phyloP scores from a whole-genome alignment of 2,888 invertebrate species.

The Pteria penguin region DNA sequence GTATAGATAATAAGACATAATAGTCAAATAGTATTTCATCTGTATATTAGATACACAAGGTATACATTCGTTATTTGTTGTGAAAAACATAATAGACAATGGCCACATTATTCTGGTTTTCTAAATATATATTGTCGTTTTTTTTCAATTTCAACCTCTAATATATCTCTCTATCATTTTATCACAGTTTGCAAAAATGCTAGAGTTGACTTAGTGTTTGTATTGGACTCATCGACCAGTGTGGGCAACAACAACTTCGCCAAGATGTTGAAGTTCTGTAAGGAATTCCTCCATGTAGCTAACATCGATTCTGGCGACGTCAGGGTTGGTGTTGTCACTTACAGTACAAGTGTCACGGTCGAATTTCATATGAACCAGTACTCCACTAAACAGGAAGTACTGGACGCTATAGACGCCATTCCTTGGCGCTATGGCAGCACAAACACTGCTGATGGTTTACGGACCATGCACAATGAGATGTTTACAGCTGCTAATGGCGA shows the following conservation, averaged over 20 bases:
- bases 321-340: conserved; percentile 69
- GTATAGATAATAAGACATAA: too few species aligned
- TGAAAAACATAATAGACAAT: too few species aligned
- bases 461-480: conserved; percentile 61
- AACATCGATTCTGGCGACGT: conserved; percentile 66
- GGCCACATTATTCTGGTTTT: too few species aligned
- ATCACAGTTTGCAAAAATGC: too few species aligned
- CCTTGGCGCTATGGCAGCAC: conserved; percentile 72
- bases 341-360: conserved; percentile 66
- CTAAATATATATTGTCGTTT: too few species aligned
- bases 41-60: too few species aligned
- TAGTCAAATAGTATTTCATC: too few species aligned
- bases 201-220: conserved; percentile 72
- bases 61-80: too few species aligned
- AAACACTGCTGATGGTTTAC: conserved; percentile 73
- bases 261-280: conserved; percentile 70
- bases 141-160: too few species aligned
- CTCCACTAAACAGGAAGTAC: conserved; percentile 55
- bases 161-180: too few species aligned
- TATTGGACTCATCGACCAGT: conserved; percentile 76
- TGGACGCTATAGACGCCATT: conserved; percentile 68
- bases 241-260: conserved; percentile 73
- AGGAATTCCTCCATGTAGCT: conserved; percentile 66
- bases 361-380: conserved; percentile 71
- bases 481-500: conserved; percentile 69